A percentile compares a stretch with the other conserved stretches of the same genome.
phyloP scores from a whole-genome alignment of 2,888 invertebrate genomes.

The Tipula confusa region DNA sequence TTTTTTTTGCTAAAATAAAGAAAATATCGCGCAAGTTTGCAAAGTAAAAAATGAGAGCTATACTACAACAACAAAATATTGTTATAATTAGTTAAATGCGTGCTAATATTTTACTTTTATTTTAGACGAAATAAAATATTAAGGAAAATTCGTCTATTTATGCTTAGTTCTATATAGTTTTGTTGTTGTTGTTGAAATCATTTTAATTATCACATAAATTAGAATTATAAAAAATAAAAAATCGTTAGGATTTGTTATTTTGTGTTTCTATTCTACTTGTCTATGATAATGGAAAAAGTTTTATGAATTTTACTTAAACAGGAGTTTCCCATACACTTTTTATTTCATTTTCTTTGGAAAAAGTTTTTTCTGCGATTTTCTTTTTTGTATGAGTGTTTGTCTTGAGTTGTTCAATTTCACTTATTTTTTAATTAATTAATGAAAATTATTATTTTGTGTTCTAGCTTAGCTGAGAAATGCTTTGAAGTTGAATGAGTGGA shows the following conservation, averaged over 20 bases:
- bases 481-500: background rate
- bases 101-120: background rate
- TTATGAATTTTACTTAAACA: background rate
- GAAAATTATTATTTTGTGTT: background rate
- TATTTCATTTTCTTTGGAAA: background rate
- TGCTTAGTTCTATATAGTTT: background rate
- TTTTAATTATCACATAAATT: conserved; percentile 25
- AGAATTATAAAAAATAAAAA: background rate
- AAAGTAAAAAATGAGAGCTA: background rate
- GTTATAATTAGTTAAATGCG: conserved; percentile 1
- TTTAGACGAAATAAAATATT: background rate
- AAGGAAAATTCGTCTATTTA: background rate
- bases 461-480: background rate
- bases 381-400: background rate
- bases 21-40: background rate
- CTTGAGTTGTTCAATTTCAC: background rate
- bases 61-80: background rate
- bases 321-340: background rate
- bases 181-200: background rate
- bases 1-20: background rate
- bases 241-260: background rate
- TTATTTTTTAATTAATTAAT: background rate
- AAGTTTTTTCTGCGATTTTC: background rate
- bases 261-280: background rate
- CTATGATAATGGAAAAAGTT: conserved; percentile 12